A percentile compares a stretch with the other conserved stretches of the same genome.
phyloP scores from a whole-genome alignment of 2,797 vertebrate species.

The Cossypha heuglini region DNA sequence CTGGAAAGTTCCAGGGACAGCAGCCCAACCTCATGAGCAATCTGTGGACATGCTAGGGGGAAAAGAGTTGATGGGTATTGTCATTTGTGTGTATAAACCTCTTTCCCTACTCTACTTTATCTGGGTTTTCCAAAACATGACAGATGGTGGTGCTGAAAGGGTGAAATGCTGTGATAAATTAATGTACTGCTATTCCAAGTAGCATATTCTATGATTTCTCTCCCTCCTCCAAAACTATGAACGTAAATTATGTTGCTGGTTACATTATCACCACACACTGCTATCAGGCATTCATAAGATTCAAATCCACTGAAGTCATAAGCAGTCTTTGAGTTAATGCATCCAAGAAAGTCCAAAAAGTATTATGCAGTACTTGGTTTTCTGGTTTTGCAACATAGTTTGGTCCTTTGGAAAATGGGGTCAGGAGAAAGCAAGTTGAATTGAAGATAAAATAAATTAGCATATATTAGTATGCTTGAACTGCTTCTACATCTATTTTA shows the following conservation, averaged over 20 bases:
- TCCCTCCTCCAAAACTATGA: background rate
- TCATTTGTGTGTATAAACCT: background rate
- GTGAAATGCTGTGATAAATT: background rate
- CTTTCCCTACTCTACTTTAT: background rate
- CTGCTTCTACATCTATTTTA: background rate
- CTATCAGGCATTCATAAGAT: constrained; percentile 33
- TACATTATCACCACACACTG: background rate
- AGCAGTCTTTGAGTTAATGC: background rate
- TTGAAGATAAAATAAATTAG: background rate
- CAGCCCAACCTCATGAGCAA: background rate
- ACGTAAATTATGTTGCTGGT: constrained; percentile 23
- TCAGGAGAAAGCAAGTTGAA: background rate
- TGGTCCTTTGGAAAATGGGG: background rate
- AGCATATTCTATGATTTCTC: background rate
- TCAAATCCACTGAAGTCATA: constrained; percentile 46
- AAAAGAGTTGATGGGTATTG: background rate
- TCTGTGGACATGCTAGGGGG: background rate
- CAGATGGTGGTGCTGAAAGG: background rate
- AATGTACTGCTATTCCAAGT: background rate
- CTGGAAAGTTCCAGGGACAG: background rate
- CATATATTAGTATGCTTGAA: constrained; percentile 5
- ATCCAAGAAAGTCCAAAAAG: constrained; percentile 1
- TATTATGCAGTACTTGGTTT: constrained; percentile 34
- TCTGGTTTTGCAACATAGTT: constrained; percentile 54
- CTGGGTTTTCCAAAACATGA: background rate